Evolutionary conservation across 2,113 vertebrate species (phyloP), one percentile per base, ranked within the genome.

Genomic region (Benitochromis conjunctus): DNA sequence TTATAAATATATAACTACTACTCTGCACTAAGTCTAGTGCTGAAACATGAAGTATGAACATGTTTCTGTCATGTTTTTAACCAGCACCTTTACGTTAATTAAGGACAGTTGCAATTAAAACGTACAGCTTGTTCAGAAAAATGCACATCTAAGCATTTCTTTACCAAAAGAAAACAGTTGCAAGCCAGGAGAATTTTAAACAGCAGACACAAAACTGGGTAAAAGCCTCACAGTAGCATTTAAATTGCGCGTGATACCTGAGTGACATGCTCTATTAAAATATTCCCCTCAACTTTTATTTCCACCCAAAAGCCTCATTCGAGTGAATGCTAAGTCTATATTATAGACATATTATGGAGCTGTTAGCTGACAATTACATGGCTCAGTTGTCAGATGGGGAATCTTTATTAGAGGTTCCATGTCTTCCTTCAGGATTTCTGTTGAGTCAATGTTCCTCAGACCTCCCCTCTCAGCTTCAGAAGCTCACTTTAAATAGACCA

Each of bases 391-490:
- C 80, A 82, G 71, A 79, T 46, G 21, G 66, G 43, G 81, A 82
- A 41, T 71, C 41, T 88, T 81, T 80, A 82, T 64, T 66, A 74
- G 60, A 36, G 18, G 24, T 77, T 56, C 56, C 69, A 51, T 57
- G 62, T 78, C 46, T 38, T 84, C 69, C 43, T 77, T 58, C 6
- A 60, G 69, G 74, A 83, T 85, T 91, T 88, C 80, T 83, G 88
- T 89, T 64, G 81, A 90, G 83, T 91, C 85, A 53, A 34, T 86
- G 89, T 87, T 82, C 87, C 83, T 80, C 8, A 21, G 69, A 90
- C 51, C 36, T 53, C 18, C 26, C 26, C 46, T 56, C 48, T 18
- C 41, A 31, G 76, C 83, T 60, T 29, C 51, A 24, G n/a, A 86
- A 18, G 24, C 62, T 81, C 77, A 54, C 69, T 84, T 90, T 83